Evolutionary conservation across 1,140 invertebrate species (phyloP), one percentile per base, ranked within the genome.

Genomic region (Physella acuta): DNA sequence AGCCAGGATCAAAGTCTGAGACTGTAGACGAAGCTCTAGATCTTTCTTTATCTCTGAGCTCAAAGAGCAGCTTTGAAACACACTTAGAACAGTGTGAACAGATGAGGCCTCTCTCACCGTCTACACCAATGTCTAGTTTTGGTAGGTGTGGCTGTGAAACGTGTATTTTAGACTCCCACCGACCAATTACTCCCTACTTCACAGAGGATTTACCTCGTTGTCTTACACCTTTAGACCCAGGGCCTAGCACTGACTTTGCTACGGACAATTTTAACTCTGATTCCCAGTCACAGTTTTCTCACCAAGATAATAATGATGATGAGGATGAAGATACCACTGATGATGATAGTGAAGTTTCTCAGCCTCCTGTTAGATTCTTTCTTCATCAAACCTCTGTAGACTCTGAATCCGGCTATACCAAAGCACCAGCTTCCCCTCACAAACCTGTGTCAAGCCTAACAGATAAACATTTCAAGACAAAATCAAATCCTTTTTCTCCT

Each of bases 161-260:
- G 2, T 68, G 66, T 52, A 63, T 30, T 31, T 66, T 56, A 16
- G 64, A 66, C 56, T 14, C 55, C 60, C 34, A 39, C 28, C 36
- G 56, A 2, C 66, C 53, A n/a, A 20, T 68, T 17, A 68, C 55
- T 11, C 66, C 53, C 0, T 68, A 58, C n/a, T 59, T 60, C 28
- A n/a, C 56, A 33, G 56, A 59, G n/a, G 66, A 68, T 20, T 30
- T 68, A 14, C 66, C 66, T 36, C 34, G 66, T 1, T 68, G 66
- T 51, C 56, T 68, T 1, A 68, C 66, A 0, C 66, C 66, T 36
- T 24, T 68, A 59, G 66, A 68, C 28, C 66, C 66, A 44, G 66
- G 66, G 14, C 39, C 53, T 3, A 28, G 1, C 36, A 26, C 59
- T 3, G 66, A 68, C 30, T 53, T 60, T 67, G 31, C 26, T 52